Conservation (phyloP, 2,888 invertebrate species). For the Meandrusa payeni region DNA sequence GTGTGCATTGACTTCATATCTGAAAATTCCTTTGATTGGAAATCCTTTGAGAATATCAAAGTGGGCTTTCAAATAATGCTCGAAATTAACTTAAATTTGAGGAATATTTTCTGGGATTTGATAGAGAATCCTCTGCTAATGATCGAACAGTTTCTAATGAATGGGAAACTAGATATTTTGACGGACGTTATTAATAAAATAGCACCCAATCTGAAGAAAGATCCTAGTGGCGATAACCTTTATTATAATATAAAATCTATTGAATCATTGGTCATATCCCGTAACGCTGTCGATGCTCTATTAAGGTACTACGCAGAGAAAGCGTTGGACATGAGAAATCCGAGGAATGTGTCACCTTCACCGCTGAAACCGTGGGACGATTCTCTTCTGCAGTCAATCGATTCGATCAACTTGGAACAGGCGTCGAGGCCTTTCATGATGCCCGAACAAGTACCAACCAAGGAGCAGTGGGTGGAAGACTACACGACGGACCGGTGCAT, state of each 20-base stretch:
- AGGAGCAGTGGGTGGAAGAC: conserved; percentile 91
- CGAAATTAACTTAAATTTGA: conserved; percentile 79
- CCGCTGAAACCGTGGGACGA: conserved; percentile 71
- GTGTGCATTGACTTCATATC: conserved; percentile 83
- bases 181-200: conserved; percentile 82
- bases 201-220: conserved; percentile 61
- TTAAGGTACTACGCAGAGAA: conserved; percentile 89
- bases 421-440: conserved; percentile 85
- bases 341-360: conserved; percentile 52
- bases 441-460: conserved; percentile 88
- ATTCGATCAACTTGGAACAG: conserved; percentile 82
- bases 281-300: conserved; percentile 84
- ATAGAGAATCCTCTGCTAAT: conserved; percentile 87
- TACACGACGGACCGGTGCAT: conserved; percentile 88
- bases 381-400: conserved; percentile 81
- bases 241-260: conserved; percentile 82
- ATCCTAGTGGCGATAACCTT: conserved; percentile 72
- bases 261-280: conserved; percentile 75
- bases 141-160: conserved; percentile 93
- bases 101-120: conserved; percentile 82
- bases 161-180: conserved; percentile 87
- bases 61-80: conserved; percentile 86
- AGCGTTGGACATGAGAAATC: conserved; percentile 85
- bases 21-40: conserved; percentile 69
- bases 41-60: conserved; percentile 81